phyloP scores from a whole-genome alignment of 2,113 vertebrate genomes.

The Thalassoma bifasciatum region DNA sequence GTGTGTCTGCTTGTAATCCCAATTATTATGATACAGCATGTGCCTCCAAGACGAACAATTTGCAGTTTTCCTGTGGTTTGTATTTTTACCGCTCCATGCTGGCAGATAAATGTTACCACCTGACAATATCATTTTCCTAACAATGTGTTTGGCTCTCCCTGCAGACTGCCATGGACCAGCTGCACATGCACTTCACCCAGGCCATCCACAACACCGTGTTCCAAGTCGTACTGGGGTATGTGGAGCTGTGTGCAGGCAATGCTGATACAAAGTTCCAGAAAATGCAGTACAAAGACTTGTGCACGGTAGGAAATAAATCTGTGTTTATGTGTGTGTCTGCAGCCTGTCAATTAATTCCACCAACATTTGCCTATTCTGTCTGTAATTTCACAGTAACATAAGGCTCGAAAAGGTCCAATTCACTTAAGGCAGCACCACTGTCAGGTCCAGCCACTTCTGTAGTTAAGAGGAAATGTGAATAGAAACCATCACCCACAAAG shows the following conservation, averaged over 20 bases:
- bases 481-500: background rate
- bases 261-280: slow-evolving; percentile 99
- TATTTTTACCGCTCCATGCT: slow-evolving; percentile 4
- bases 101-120: slow-evolving; percentile 28
- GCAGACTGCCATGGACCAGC: slow-evolving; percentile 98
- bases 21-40: slow-evolving; percentile 6
- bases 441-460: background rate
- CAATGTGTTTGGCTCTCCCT: slow-evolving; percentile 49
- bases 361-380: background rate
- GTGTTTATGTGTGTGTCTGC: background rate
- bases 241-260: slow-evolving; percentile 96
- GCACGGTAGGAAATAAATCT: slow-evolving; percentile 86
- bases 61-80: slow-evolving; percentile 8
- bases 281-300: slow-evolving; percentile 97
- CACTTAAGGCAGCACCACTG: background rate
- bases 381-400: background rate
- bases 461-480: slow-evolving; percentile 6
- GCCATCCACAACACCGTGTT: slow-evolving; percentile 99
- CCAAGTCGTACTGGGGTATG: slow-evolving; percentile 98
- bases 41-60: slow-evolving; percentile 18
- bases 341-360: background rate
- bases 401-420: background rate
- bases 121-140: slow-evolving; percentile 40
- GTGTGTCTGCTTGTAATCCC: slow-evolving; percentile 4
- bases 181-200: slow-evolving; percentile 99